Conservation (phyloP, 2,797 vertebrate species). For the Rhabdomys pumilio region DNA sequence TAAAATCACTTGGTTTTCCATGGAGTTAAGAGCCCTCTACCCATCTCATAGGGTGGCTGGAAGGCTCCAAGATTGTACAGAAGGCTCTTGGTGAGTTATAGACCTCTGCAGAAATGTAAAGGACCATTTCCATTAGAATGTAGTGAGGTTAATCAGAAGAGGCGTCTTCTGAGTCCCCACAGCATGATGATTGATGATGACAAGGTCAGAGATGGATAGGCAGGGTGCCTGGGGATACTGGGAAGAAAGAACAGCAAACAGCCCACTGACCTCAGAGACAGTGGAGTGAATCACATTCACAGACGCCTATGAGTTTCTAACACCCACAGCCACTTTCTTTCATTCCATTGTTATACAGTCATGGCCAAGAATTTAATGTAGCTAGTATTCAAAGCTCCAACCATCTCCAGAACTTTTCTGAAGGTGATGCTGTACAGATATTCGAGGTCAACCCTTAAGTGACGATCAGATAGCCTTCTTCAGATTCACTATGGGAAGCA, state of each 20-base stretch:
- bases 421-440: neutral
- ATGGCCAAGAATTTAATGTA: constrained; percentile 21
- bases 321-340: neutral
- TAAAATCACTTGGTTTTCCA: neutral
- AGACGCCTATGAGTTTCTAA: neutral
- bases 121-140: constrained; percentile 27
- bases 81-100: neutral
- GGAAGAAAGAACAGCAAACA: constrained; percentile 10
- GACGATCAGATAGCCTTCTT: constrained; percentile 13
- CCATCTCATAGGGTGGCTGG: neutral
- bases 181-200: constrained; percentile 54
- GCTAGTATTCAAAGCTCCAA: neutral
- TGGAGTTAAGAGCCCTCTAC: neutral
- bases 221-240: constrained; percentile 22
- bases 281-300: neutral
- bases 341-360: neutral
- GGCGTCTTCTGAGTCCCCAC: constrained; percentile 39
- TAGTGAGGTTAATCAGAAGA: constrained; percentile 55
- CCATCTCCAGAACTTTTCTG: constrained; percentile 24
- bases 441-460: neutral
- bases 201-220: constrained; percentile 74
- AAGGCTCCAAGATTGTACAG: neutral
- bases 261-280: neutral
- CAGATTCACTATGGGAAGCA: constrained; percentile 1
- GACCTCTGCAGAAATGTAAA: constrained; percentile 35